Base-by-base conservation (phyloP, 2,888 invertebrate genomes). In the Corythucha ciliata region DNA sequence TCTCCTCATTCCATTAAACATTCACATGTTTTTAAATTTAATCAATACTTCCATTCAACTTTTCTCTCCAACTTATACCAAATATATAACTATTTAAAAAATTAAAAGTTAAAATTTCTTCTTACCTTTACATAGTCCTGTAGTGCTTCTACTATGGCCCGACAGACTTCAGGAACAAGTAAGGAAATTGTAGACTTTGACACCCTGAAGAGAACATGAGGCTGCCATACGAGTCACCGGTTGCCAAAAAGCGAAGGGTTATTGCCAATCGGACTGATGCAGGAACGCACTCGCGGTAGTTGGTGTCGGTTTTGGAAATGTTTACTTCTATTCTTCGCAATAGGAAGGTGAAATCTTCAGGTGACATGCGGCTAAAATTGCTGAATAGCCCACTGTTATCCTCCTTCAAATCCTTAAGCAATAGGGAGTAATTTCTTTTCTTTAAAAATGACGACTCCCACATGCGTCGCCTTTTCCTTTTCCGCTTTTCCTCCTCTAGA, bases 181-280 rank as follows among this genome's bases (percentile, higher is more conserved):
- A 16, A 7, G 14, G 36, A 46, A 39, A 46, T 46, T 46, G 46
- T 41, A 10, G 46, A 34, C 34, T 37, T 46, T 46, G 34, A 48
- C 36, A 41, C n/a, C 48, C 48, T 20, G 39, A 48, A 48, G 48
- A 48, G 48, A 27, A 25, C 48, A 8, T 46, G 34, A 46, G 48
- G 18, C 48, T 48, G 48, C 26, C 25, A 20, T 40, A 48, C 14
- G 48, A 48, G 48, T 48, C 48, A 22, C 48, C 48, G 40, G 40
- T 40, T 7, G 48, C 48, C 33, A 40, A 46, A 46, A 46, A 46
- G n/a, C 46, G 34, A 7, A 46, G 46, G 4, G 46, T 44, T 27
- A 44, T 33, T 29, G 44, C 44, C 44, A 29, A 44, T 18, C 44
- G 44, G 21, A 44, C 27, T 44, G 44, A 16, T 29, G 36, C 36